Base-by-base conservation (phyloP, 2,113 vertebrate genomes). In the Lamprotornis superbus region DNA sequence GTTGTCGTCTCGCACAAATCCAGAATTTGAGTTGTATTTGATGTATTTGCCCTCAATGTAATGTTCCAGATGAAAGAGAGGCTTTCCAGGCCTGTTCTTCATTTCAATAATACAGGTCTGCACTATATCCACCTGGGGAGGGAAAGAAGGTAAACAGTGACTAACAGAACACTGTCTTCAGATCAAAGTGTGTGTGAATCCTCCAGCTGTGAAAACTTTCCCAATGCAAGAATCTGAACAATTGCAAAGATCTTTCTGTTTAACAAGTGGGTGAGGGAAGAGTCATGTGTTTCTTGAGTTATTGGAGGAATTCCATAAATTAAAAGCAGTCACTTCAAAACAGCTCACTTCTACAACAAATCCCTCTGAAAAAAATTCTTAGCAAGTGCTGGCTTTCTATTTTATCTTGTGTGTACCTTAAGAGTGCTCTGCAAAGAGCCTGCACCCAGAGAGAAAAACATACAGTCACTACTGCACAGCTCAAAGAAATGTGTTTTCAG, bases 31-130 rank as follows among this genome's bases (percentile, higher is more conserved):
- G 98, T 99, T 99, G 96, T 99, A 99, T 91, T 99, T 99, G 93
- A 99, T 99, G 97, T 99, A 99, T 89, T 99, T 99, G 81, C 99
- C 99, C 97, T 99, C 99, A 13, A 99, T 99, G 97, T 99, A 99
- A 94, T 99, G 99, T 37, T 99, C 99, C 97, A 99, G 97, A 79
- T 99, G 99, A 95, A 98, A 99, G 12, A 99, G 97, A 21, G 99
- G 99, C 78, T 98, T 98, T 27, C 98, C 99, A 0, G 98, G 98
- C 35, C 99, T 97, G 56, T 97, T 96, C 24, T 73, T 98, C 98
- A 99, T 98, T 98, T 99, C 99, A 0, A 99, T 91, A 80, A 99
- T 98, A 78, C 99, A 99, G 98, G 99, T 99, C 97, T 99, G 99
- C 97, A 99, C 98, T 94, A 99, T 99, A 97, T 99, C 99, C 96